Evolutionary conservation across 2,888 invertebrate species (phyloP), one percentile per base, ranked within the genome.

Genomic region (Chromoteleia sp.): DNA sequence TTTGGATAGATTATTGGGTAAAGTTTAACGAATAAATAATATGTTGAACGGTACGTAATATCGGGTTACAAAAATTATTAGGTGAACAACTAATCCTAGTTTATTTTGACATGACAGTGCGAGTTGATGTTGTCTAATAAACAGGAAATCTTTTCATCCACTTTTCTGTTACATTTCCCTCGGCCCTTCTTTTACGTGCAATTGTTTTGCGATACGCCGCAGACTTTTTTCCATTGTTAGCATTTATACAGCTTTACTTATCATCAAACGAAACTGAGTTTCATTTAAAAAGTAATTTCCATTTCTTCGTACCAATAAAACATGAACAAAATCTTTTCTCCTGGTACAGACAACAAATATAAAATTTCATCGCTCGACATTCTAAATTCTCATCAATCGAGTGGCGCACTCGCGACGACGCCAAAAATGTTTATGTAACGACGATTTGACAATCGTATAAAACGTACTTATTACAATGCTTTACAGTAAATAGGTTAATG

Each of bases 401-500:
- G 14, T n/a, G 8, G 6, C 8, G 8, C 3, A 12, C n/a, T 21
- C 33, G 3, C 5, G 8, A 14, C 21, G 12, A 8, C 52, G 30
- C 30, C 30, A 8, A 52, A 52, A 30, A 52, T 45, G 5, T 43
- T 19, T 58, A n/a, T 41, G 56, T 21, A 41, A 39, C 17, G 25
- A 25, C 17, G 14, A 39, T 45, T 19, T 29, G 29, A 56, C 68
- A 43, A 25, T 19, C 12, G 29, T 30, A n/a, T 2, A 21, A 70
- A 48, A 36, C 12, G 17, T 15, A 52, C 52, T 30, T 50, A 58
- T 75, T 58, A 67, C 29, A 30, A 48, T 39, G 58, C 41, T 39
- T 56, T 15, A n/a, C 21, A 12, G 30, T 76, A 67, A 67, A 67
- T 68, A 68, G 59, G 79, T 79, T 79, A 68, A 74, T 74, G 71